Base-by-base conservation (phyloP, 2,113 vertebrate genomes). In the Tinamus guttatus region DNA sequence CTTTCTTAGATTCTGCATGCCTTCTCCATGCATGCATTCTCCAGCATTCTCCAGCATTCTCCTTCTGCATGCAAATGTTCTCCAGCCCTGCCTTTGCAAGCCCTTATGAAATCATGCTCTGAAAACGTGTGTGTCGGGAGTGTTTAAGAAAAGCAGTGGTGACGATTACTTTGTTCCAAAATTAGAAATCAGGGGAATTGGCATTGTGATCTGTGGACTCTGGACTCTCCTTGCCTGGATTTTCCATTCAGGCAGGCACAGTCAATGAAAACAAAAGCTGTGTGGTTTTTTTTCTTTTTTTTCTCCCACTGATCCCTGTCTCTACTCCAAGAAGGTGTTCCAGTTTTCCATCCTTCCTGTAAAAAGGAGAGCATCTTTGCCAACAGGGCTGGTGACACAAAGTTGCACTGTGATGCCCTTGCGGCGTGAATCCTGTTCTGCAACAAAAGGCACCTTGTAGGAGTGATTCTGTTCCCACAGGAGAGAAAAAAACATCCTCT, bases 151-250 rank as follows among this genome's bases (percentile, higher is more conserved):
- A 81, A 65, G 77, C 3, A 0, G 65, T 74, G 40, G 69, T 71
- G 52, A 94, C 77, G 52, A 96, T 32, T 27, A 54, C 43, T 93
- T 92, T 94, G 83, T 84, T 96, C 80, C 58, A 94, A 93, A 96
- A 86, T 95, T 93, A 94, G 95, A 90, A 94, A 75, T 24, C 58
- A 18, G 49, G 52, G 90, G 95, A 76, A 54, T 58, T 96, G 93
- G 93, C 93, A 87, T 30, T 81, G 62, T 69, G 83, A 87, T 30
- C 65, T 40, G 77, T 10, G 22, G 90, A 47, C 69, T 91, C 64
- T 84, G 54, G 90, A 86, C 73, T 56, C 81, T 94, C 69, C 87
- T 91, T 79, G 94, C 86, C 90, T 95, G 85, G 88, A 89, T 95
- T 96, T 96, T 97, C 96, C 92, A 81, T 85, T 87, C 92, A 69